Evolutionary conservation across 1,140 invertebrate genomes (phyloP), one percentile per base, ranked within the genome.

Genomic region (Planococcus citri): DNA sequence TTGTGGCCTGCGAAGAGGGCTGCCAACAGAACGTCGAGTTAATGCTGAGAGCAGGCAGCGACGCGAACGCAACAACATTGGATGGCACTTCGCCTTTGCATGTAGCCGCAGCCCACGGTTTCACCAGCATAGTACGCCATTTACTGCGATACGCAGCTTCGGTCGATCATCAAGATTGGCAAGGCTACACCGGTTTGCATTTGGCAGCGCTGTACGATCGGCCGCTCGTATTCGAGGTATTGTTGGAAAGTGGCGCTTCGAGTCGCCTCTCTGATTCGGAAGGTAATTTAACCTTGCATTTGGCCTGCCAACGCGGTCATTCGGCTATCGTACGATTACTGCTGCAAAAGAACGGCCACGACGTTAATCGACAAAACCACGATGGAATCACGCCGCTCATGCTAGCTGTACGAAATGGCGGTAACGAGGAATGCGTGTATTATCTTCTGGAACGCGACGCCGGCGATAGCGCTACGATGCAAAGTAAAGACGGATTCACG

Each of bases 171-270:
- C 60, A 22, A 25, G 60, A 64, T 17, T 64, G 60, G 60, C 60
- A 64, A 27, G 60, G 60, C 3, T 64, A 24, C 22, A 24, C 60
- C 20, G 89, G 94, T 6, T 78, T 97, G 70, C 94, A 96, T 80
- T 94, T 91, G 20, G 94, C 94, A 17, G 90, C 92, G 67, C 97
- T 94, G 94, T 91, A 95, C 77, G 94, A 94, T 10, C 91, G 95
- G 74, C 85, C 87, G 24, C 84, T 87, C 68, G 90, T 94, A 38
- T 92, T 96, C 57, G 83, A 87, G 67, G 80, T 94, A 37, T 79
- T 97, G 12, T 79, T 95, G 17, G 86, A 88, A 75, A 84, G 86
- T 73, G 87, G 88, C 4, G 89, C 60, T 3, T 2, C 4, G 2
- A 27, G 10, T 24, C 20, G 17, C 9, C 6, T 25, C 8, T 17